Base-by-base conservation (phyloP, 2,797 vertebrate genomes). In the Eremophila alpestris region DNA sequence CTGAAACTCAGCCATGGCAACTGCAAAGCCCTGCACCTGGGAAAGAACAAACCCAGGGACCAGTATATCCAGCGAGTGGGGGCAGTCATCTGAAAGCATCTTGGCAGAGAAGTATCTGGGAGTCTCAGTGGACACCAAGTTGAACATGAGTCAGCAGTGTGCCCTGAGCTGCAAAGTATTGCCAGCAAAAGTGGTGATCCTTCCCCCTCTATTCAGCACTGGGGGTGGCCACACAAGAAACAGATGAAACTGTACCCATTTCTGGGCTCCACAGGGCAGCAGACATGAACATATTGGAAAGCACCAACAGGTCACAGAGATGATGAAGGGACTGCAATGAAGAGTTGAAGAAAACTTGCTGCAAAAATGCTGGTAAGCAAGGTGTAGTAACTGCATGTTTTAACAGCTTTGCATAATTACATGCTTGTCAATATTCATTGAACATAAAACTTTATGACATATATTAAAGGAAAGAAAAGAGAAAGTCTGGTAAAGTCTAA, bases 31-130 rank as follows among this genome's bases (percentile, higher is more conserved):
- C 49, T 56, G 49, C n/a, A 59, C 30, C 40, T 10, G n/a, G 19
- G 13, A 51, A 69, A 38, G 21, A 74, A 54, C 8, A 65, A 46
- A 9, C 7, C 27, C 40, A 38, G 8, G 48, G 34, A 56, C 6
- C 38, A 29, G 24, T 5, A n/a, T 1, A 7, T 11, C 8, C 3
- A 17, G 10, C 6, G 13, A 56, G 16, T 7, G 4, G 3, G 1
- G 7, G 1, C 8, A 59, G 3, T 34, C 16, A 19, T 5, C 45
- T 56, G 12, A 82, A 91, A 46, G 41, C 14, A 56, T 21, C 54
- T 52, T 34, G 10, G 19, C 45, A 73, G 43, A 58, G 48, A 22
- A n/a, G 3, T 29, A 55, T 17, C 34, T 24, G 15, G 2, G 15
- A 4, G 6, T 41, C 26, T 59, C 41, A 20, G 10, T 2, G 6